A percentile compares a stretch with the other conserved stretches of the same genome.
Conservation (phyloP, 2,797 vertebrate genomes). For the Mionectes olivaceus region DNA sequence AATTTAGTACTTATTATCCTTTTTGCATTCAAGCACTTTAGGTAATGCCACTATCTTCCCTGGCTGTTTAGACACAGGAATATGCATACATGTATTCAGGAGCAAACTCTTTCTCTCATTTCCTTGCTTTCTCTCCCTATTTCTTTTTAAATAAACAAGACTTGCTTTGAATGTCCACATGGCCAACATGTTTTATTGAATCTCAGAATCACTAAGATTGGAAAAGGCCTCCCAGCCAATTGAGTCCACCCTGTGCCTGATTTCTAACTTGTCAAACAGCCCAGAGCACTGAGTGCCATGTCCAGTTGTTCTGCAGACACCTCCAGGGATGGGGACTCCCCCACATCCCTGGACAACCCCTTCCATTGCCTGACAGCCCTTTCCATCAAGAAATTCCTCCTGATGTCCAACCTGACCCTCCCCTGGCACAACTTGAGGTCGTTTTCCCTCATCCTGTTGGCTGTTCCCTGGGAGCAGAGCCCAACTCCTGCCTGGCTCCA, state of each 20-base stretch:
- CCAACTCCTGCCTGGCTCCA: accelerated
- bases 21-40: not conserved
- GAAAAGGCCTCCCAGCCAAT: not conserved
- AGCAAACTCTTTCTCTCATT: not conserved
- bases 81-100: accelerated
- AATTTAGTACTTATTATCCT: not conserved
- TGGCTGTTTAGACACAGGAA: not conserved
- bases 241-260: accelerated
- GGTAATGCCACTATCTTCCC: not conserved
- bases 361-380: not conserved
- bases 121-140: not conserved
- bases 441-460: accelerated
- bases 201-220: not conserved
- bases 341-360: not conserved
- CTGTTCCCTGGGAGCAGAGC: not conserved
- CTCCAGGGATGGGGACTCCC: not conserved
- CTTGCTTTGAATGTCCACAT: accelerated
- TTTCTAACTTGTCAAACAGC: not conserved
- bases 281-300: not conserved
- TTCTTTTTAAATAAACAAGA: not conserved
- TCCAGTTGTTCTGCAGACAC: not conserved
- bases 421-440: accelerated
- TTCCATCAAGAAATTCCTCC: not conserved
- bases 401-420: accelerated
- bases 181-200: not conserved